phyloP scores from a whole-genome alignment of 2,797 vertebrate genomes.

The Knipowitschia caucasica region DNA sequence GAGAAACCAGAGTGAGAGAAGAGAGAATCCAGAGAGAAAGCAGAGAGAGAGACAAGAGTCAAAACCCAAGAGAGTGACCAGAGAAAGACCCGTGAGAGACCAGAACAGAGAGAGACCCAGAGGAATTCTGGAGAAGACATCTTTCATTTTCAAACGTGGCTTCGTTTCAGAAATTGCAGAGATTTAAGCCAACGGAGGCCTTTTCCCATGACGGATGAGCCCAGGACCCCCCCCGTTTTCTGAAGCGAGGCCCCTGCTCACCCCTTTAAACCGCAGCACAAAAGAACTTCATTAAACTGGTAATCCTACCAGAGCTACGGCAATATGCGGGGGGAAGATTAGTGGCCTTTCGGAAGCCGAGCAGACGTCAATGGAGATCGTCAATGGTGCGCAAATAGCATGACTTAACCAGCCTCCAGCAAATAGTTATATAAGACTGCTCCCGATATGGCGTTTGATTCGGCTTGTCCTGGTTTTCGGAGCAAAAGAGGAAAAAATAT shows the following conservation, averaged over 20 bases:
- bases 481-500: background rate
- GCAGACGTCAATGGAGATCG: conserved; percentile 24
- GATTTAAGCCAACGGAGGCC: too few relatives aligned
- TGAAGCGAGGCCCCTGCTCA: background rate
- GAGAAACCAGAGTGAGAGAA: too few relatives aligned
- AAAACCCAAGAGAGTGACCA: too few relatives aligned
- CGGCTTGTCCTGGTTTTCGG: conserved; percentile 14
- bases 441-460: conserved; percentile 9
- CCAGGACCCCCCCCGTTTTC: background rate
- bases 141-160: too few relatives aligned
- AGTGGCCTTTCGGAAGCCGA: conserved; percentile 23
- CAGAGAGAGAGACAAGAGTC: too few relatives aligned
- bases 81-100: too few relatives aligned
- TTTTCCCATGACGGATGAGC: too few relatives aligned
- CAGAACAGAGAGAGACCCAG: too few relatives aligned
- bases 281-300: conserved; percentile 43
- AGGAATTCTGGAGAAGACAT: too few relatives aligned
- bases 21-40: too few relatives aligned
- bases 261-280: background rate
- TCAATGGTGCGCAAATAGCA: conserved; percentile 35
- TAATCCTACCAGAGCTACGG: conserved; percentile 34
- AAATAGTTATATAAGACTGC: conserved; percentile 32
- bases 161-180: background rate
- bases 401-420: conserved; percentile 29
- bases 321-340: conserved; percentile 19